Conservation (phyloP, 2,797 vertebrate species). For the Cryptoblepharus egeriae region DNA sequence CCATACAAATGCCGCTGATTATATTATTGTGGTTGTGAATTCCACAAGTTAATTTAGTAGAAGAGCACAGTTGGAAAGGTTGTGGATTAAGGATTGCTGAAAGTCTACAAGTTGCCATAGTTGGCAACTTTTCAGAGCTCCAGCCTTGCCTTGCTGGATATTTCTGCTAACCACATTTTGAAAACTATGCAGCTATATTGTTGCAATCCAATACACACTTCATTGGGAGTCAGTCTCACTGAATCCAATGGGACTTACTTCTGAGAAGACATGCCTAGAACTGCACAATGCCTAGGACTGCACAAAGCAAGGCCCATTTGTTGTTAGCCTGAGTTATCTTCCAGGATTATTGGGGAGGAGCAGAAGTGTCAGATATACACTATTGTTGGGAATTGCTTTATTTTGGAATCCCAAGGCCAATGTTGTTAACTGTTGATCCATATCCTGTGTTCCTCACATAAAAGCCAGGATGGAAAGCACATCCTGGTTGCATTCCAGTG, state of each 20-base stretch:
- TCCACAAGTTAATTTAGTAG: neutral
- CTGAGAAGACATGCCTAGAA: too few species aligned
- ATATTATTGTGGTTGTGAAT: neutral
- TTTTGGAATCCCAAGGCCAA: constrained; percentile 1
- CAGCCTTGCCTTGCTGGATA: neutral
- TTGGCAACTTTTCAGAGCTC: neutral
- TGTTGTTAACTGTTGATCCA: neutral
- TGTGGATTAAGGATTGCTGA: neutral
- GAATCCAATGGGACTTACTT: too few species aligned
- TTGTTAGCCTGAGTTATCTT: neutral
- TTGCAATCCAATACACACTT: neutral
- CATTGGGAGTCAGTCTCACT: too few species aligned
- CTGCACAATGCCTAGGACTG: too few species aligned
- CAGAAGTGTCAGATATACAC: neutral
- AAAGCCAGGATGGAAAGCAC: neutral
- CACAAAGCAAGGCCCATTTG: neutral
- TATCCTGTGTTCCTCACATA: neutral
- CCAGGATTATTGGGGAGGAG: neutral
- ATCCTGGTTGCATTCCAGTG: constrained; percentile 1
- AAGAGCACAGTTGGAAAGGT: neutral
- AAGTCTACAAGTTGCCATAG: neutral
- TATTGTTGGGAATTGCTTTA: neutral
- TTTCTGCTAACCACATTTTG: too few species aligned
- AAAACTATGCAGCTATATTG: too few species aligned
- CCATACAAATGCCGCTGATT: too few species aligned